Evolutionary conservation across 2,797 vertebrate species (phyloP).

Genomic region (Lophotriccus pileatus): DNA sequence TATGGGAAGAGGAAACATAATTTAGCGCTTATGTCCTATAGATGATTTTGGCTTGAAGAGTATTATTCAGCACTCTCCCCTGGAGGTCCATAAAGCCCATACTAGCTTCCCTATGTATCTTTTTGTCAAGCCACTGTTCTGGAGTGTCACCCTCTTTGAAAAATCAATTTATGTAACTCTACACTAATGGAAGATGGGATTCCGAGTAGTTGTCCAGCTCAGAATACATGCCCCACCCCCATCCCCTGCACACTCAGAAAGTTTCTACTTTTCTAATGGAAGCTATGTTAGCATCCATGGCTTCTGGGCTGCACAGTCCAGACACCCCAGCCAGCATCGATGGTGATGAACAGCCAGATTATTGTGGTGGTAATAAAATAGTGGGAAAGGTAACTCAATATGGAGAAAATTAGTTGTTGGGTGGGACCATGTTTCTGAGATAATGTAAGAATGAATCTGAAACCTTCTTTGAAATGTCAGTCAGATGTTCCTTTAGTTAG

Average conservation of each 20-base stretch:
- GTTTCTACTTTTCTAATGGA: background rate
- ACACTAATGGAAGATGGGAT: background rate
- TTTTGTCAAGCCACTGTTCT: constrained; percentile 65
- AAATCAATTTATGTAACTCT: constrained; percentile 21
- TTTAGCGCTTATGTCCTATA: constrained; percentile 56
- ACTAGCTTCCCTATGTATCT: constrained; percentile 58
- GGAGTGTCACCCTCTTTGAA: constrained; percentile 53
- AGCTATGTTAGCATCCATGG: background rate
- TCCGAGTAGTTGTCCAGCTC: background rate
- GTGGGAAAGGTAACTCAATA: background rate
- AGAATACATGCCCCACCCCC: background rate
- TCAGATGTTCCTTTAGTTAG: background rate
- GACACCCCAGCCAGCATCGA: background rate
- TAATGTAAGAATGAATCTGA: background rate
- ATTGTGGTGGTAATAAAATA: background rate
- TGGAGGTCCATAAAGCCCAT: constrained; percentile 46
- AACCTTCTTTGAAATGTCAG: background rate
- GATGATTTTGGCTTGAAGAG: constrained; percentile 48
- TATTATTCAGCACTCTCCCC: constrained; percentile 46
- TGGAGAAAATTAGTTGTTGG: background rate
- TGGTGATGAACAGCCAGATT: background rate
- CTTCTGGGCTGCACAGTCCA: background rate
- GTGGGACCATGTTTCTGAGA: background rate
- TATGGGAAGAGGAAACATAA: constrained; percentile 52
- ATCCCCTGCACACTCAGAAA: background rate